These are phyloP conservation scores for Anguilla pacifica DNA, from an alignment of 2,797 vertebrate species.

Conservation along the genomic window DNA sequence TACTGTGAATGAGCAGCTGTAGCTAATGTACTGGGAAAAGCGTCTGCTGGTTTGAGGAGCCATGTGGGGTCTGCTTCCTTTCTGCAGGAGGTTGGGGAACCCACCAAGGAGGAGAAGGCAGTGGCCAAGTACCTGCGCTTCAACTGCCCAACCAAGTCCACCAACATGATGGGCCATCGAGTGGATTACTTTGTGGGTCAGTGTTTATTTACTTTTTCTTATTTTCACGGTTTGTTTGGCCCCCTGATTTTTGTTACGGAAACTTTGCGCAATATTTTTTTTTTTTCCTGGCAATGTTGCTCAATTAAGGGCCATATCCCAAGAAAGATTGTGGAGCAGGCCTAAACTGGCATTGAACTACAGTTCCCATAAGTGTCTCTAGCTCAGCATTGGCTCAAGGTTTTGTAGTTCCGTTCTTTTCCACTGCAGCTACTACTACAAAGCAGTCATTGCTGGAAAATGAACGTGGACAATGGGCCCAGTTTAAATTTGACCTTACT, in stretches of 20 bases:
- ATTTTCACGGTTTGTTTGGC: not conserved
- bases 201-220: conserved; percentile 42
- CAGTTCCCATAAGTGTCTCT: not conserved
- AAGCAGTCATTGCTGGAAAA: no score
- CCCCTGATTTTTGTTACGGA: not conserved
- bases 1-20: not conserved
- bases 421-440: not conserved
- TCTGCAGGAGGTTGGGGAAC: conserved; percentile 91
- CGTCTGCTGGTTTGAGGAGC: not conserved
- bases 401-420: not conserved
- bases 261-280: no score
- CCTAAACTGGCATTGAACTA: conserved; percentile 1
- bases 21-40: not conserved
- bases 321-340: no score
- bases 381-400: not conserved
- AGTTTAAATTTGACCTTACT: not conserved
- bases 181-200: conserved; percentile 97
- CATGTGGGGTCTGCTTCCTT: conserved; percentile 35
- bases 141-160: conserved; percentile 97
- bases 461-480: no score
- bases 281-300: no score
- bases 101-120: conserved; percentile 97
- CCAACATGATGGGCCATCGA: conserved; percentile 97
- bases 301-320: no score
- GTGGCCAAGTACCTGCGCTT: conserved; percentile 97